Evolutionary conservation across 2,888 invertebrate species (phyloP).

Genomic region (Plutella xylostella): DNA sequence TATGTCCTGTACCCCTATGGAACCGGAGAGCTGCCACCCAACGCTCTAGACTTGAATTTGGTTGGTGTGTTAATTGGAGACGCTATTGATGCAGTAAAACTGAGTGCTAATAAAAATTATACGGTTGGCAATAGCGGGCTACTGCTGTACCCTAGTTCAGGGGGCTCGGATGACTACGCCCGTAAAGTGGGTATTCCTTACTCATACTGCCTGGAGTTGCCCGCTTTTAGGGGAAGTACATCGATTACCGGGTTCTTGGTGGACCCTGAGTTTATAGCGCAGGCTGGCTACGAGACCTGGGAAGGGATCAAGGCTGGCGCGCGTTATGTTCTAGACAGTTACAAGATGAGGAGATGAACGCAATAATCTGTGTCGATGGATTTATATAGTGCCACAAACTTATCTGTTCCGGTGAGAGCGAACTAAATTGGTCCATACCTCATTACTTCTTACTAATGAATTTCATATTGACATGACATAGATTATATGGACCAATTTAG

Average conservation of each 20-base stretch:
- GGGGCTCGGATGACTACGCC: slow-evolving; percentile 74
- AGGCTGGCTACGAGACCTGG: slow-evolving; percentile 67
- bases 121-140: slow-evolving; percentile 57
- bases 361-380: too few species aligned
- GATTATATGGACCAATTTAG: too few species aligned
- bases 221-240: slow-evolving; percentile 41
- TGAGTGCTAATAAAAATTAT: slow-evolving; percentile 42
- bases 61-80: slow-evolving; percentile 40
- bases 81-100: slow-evolving; percentile 48
- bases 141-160: slow-evolving; percentile 69
- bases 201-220: slow-evolving; percentile 73
- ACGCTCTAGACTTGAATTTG: slow-evolving; percentile 40
- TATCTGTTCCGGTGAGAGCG: too few species aligned
- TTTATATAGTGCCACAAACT: too few species aligned
- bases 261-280: slow-evolving; percentile 58
- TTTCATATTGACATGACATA: too few species aligned
- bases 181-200: slow-evolving; percentile 57
- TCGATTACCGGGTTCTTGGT: slow-evolving; percentile 61
- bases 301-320: slow-evolving; percentile 48
- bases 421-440: too few species aligned
- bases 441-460: too few species aligned
- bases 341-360: too few species aligned
- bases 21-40: slow-evolving; percentile 43
- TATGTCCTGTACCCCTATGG: slow-evolving; percentile 53
- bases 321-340: slow-evolving; percentile 20